These are phyloP conservation scores for Limnodromus scolopaceus DNA, from an alignment of 2,797 vertebrate genomes.

Conservation along the genomic window DNA sequence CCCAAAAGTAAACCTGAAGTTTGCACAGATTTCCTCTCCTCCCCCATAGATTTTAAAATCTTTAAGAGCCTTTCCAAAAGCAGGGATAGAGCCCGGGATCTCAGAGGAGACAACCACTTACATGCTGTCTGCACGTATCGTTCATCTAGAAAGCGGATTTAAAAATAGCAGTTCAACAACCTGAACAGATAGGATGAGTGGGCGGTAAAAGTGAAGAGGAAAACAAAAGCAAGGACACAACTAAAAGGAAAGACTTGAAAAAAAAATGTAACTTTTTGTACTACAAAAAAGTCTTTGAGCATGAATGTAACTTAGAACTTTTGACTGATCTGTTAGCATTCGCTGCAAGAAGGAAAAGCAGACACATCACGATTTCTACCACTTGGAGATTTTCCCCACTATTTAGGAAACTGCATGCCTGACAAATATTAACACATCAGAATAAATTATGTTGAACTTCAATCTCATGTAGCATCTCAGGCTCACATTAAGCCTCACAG, in stretches of 20 bases:
- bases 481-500: slow-evolving; percentile 5
- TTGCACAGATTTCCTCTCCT: not conserved
- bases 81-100: not conserved
- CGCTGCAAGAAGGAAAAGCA: not conserved
- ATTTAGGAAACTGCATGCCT: not conserved
- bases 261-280: not conserved
- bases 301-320: not conserved
- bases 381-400: not conserved
- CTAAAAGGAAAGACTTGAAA: not conserved
- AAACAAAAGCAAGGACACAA: not conserved
- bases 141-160: rapidly evolving
- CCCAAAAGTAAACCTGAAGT: not conserved
- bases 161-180: not conserved
- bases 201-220: not conserved
- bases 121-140: rapidly evolving
- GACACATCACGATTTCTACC: not conserved
- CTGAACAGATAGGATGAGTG: not conserved
- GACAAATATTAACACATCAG: not conserved
- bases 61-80: not conserved
- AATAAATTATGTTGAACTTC: slow-evolving; percentile 53
- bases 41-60: not conserved
- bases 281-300: not conserved
- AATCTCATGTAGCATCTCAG: slow-evolving; percentile 15
- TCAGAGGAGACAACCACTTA: not conserved
- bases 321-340: not conserved